A percentile compares a stretch with the other conserved stretches of the same genome.
phyloP scores from a whole-genome alignment of 2,797 vertebrate genomes.

The Pseudomugil tenellus region DNA sequence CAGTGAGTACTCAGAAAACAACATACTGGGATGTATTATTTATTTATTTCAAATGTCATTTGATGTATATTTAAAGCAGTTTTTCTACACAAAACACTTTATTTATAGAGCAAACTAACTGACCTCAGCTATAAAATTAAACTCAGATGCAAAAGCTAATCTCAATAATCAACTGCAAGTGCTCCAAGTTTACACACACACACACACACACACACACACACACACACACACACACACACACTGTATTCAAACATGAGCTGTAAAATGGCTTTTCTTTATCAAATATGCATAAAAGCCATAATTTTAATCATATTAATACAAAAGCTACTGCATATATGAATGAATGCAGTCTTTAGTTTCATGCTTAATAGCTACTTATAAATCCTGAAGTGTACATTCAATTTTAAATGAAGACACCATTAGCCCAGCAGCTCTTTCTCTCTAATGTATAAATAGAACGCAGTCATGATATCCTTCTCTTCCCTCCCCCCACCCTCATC shows the following conservation, averaged over 20 bases:
- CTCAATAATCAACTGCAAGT: slow-evolving; percentile 1
- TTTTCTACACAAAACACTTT: background rate
- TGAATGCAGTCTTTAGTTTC: slow-evolving; percentile 52
- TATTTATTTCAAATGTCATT: background rate
- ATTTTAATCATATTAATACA: slow-evolving; percentile 30
- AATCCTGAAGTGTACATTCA: slow-evolving; percentile 63
- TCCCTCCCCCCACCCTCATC: slow-evolving; percentile 77
- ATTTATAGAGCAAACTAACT: background rate
- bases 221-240: slow-evolving; percentile 30
- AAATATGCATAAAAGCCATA: slow-evolving; percentile 26
- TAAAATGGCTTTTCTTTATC: slow-evolving; percentile 40
- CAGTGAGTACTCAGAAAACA: slow-evolving; percentile 80
- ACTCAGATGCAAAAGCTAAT: slow-evolving; percentile 30
- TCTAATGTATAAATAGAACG: slow-evolving; percentile 92
- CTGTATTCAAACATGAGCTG: slow-evolving; percentile 58
- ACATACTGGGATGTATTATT: background rate
- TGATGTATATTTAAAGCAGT: background rate
- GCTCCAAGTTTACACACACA: background rate
- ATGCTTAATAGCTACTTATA: slow-evolving; percentile 67
- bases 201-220: no score
- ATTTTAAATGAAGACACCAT: slow-evolving; percentile 75
- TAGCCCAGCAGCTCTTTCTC: slow-evolving; percentile 81
- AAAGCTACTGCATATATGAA: slow-evolving; percentile 30
- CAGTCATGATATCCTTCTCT: slow-evolving; percentile 79
- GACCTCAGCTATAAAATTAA: slow-evolving; percentile 3